phyloP scores from a whole-genome alignment of 2,113 vertebrate genomes.

The Zootoca vivipara region DNA sequence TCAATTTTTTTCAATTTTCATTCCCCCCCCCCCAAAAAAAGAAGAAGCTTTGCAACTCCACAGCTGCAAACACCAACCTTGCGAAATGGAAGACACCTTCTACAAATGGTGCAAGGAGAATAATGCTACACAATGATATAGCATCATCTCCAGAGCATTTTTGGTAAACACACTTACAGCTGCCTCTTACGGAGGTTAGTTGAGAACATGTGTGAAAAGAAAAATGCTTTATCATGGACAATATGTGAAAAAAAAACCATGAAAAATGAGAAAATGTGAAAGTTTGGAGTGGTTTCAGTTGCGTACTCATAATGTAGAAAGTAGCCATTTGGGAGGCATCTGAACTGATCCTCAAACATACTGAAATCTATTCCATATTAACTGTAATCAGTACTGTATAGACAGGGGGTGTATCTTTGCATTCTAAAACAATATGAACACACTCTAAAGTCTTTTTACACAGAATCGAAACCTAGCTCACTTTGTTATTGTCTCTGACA shows the following conservation, averaged over 20 bases:
- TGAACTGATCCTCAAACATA: slow-evolving; percentile 1
- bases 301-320: not conserved
- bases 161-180: no score
- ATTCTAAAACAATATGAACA: not conserved
- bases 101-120: no score
- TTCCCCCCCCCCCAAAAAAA: no score
- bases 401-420: not conserved
- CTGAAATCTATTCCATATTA: not conserved
- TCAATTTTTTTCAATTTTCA: no score
- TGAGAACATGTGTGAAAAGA: no score
- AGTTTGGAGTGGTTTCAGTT: not conserved
- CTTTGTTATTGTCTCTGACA: slow-evolving; percentile 6
- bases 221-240: no score
- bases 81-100: no score
- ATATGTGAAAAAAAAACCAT: not conserved
- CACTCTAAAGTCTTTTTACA: not conserved
- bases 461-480: not conserved
- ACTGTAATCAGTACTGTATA: not conserved
- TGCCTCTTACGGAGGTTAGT: no score
- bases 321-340: not conserved
- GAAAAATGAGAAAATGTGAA: not conserved
- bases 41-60: no score
- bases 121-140: no score
- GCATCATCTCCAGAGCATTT: no score
- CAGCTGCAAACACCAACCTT: no score